These are phyloP conservation scores for Dicerorhinus sumatrensis DNA, from an alignment of 2,113 vertebrate species.

Conservation along the genomic window DNA sequence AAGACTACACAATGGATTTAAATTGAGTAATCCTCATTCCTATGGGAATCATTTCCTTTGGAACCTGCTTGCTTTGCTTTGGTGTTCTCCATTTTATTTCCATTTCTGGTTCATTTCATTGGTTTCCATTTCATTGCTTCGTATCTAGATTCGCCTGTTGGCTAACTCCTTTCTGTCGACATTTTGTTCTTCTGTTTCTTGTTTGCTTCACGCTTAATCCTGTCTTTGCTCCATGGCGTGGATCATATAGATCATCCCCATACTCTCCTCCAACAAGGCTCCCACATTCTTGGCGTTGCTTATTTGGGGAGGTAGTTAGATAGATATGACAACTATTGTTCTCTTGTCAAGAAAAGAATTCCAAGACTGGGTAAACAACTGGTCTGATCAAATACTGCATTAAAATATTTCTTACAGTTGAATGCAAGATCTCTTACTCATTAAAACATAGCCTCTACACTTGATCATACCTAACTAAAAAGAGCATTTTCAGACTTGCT, in stretches of 20 bases:
- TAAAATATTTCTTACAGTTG: neutral
- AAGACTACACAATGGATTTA: neutral
- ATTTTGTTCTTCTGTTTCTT: neutral
- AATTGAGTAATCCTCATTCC: neutral
- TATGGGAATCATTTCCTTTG: neutral
- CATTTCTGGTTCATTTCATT: neutral
- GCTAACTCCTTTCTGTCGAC: neutral
- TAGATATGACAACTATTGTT: neutral
- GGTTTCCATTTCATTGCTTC: neutral
- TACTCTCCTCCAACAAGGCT: neutral
- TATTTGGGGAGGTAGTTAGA: neutral
- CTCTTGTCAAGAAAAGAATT: neutral
- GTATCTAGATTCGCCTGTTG: neutral
- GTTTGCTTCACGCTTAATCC: neutral
- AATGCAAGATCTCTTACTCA: neutral
- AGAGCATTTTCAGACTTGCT: neutral
- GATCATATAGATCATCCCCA: accelerated
- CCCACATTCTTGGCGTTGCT: neutral
- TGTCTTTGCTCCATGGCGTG: neutral
- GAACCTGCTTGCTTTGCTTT: neutral
- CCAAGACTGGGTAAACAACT: neutral
- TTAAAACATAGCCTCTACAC: neutral
- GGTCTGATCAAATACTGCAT: neutral
- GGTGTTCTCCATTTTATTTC: too few relatives aligned
- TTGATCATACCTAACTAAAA: neutral